Base-by-base conservation (phyloP, 2,888 invertebrate genomes). In the Conistra vaccinii region DNA sequence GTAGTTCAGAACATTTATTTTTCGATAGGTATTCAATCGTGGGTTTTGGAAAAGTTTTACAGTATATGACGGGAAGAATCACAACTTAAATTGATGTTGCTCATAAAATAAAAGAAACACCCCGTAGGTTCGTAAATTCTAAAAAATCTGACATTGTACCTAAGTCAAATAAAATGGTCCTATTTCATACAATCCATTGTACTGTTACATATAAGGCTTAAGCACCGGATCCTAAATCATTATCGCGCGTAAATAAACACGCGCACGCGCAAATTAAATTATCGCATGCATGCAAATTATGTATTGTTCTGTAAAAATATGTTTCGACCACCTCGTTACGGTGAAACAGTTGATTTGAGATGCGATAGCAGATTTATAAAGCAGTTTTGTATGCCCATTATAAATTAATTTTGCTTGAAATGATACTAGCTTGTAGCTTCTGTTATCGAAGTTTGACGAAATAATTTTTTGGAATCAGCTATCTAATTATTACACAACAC, bases 261-360 rank as follows among this genome's bases (percentile, higher is more conserved):
- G 73, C 75, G 75, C 78, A 80, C 77, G 78, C 78, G 77, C 85
- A 82, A 87, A 87, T 84, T 76, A 84, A 86, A 89, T 90, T 84
- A 89, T 79, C 80, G 76, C 69, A 68, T 66, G 45, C 78, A 88
- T 89, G 87, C 83, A 85, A 89, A 90, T 88, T 63, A 78, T 83
- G 85, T 85, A 91, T 88, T 89, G 90, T 91, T 89, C 81, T 77
- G 35, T 74, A 73, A 69, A 73, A 72, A 76, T 69, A 75, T 80
- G 73, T 83, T 85, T 80, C 73, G 81, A 63, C 63, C 62, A 63
- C 12, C 70, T 76, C 65, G 51, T 60, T 78, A 69, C 35, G 62
- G 48, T 10, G 67, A 75, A 82, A 76, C 69, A 58, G n/a, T 78
- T 60, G 63, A 73, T 69, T 72, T 69, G n/a, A 69, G 67, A 66